phyloP scores from a whole-genome alignment of 2,797 vertebrate species.

The Sebastes umbrosus region DNA sequence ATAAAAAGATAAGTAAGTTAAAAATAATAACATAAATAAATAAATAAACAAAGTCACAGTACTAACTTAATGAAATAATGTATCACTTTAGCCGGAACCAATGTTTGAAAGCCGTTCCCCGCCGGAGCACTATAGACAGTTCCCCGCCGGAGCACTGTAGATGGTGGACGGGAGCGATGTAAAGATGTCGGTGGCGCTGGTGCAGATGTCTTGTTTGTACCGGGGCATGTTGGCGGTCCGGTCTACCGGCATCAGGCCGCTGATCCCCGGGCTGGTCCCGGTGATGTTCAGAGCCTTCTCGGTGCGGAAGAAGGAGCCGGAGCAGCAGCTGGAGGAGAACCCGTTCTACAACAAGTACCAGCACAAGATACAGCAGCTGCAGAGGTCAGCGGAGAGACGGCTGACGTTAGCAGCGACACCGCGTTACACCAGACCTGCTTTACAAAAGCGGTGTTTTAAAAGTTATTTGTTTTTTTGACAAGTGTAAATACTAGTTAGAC shows the following conservation, averaged over 20 bases:
- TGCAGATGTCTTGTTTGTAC: conserved; percentile 85
- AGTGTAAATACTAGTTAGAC: fast-evolving
- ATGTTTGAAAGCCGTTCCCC: not conserved
- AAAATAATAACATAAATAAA: too few species aligned
- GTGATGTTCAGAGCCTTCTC: conserved; percentile 84
- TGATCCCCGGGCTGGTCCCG: conserved; percentile 81
- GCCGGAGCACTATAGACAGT: not conserved
- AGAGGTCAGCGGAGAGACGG: conserved; percentile 79
- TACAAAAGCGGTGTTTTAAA: not conserved
- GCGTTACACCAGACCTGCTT: not conserved
- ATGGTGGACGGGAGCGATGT: conserved; percentile 65
- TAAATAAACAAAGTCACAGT: too few species aligned
- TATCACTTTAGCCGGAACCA: not conserved
- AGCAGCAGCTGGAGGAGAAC: conserved; percentile 83
- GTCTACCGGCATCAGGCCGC: conserved; percentile 70
- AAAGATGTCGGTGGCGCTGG: conserved; percentile 85
- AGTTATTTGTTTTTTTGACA: fast-evolving
- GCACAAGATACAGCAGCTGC: conserved; percentile 90
- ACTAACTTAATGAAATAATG: not conserved
- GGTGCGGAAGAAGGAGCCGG: conserved; percentile 69
- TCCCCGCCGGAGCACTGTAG: conserved; percentile 42
- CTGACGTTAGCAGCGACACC: fast-evolving
- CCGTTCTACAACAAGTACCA: conserved; percentile 90
- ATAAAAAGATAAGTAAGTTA: too few species aligned
- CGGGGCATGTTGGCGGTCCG: conserved; percentile 86